Evolutionary conservation across 1,140 invertebrate species (phyloP).

Genomic region (Drosophila kohkoa): DNA sequence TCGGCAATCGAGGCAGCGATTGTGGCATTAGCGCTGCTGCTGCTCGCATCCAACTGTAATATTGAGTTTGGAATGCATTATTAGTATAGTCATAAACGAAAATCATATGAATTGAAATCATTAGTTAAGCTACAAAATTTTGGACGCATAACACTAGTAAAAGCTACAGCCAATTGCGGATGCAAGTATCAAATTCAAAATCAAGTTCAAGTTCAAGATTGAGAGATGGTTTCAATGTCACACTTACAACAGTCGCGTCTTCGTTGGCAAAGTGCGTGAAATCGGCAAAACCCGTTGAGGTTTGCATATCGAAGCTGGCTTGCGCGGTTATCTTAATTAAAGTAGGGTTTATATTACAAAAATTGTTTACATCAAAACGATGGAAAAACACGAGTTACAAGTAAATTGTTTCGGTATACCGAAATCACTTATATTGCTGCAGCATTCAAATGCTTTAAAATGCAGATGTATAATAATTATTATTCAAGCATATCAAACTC

Average conservation of each 20-base stretch:
- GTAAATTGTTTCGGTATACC: not conserved
- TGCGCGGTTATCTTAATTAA: conserved; percentile 86
- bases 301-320: conserved; percentile 89
- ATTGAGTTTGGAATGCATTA: conserved; percentile 18
- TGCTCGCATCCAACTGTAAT: conserved; percentile 47
- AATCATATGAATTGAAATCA: not conserved
- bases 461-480: not conserved
- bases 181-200: conserved; percentile 32
- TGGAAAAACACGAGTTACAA: conserved; percentile 1
- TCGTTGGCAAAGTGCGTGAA: conserved; percentile 87
- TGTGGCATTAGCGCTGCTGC: conserved; percentile 26
- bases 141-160: conserved; percentile 59
- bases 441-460: not conserved
- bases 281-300: conserved; percentile 87
- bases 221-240: conserved; percentile 41
- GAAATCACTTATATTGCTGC: not conserved
- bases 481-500: not conserved
- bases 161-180: conserved; percentile 72
- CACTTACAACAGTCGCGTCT: conserved; percentile 74
- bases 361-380: conserved; percentile 30
- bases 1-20: conserved; percentile 47
- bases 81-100: conserved; percentile 12
- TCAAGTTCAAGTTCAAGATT: conserved; percentile 46
- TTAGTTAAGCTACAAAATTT: conserved; percentile 40
- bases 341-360: conserved; percentile 62